phyloP scores from a whole-genome alignment of 1,140 invertebrate genomes.

The Drosophila arawakana region DNA sequence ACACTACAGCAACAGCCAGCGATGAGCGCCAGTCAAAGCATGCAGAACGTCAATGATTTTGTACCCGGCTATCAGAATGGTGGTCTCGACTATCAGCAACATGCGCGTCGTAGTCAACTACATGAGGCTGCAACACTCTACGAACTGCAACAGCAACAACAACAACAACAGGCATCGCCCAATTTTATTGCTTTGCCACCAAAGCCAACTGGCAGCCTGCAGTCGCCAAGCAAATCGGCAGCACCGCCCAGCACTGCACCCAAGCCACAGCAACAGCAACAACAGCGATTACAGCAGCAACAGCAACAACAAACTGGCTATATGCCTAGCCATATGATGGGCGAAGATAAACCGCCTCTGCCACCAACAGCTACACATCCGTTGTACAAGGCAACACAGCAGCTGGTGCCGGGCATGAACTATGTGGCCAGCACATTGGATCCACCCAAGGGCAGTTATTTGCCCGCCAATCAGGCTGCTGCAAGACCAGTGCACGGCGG shows the following conservation, averaged over 20 bases:
- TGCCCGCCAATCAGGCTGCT: slow-evolving; percentile 84
- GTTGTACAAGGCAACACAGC: slow-evolving; percentile 88
- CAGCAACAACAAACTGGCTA: slow-evolving; percentile 59
- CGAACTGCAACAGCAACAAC: slow-evolving; percentile 69
- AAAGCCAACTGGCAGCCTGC: slow-evolving; percentile 69
- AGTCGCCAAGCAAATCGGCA: slow-evolving; percentile 72
- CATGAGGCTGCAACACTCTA: slow-evolving; percentile 69
- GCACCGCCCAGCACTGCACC: slow-evolving; percentile 78
- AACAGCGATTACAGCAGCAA: slow-evolving; percentile 56
- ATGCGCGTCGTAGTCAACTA: slow-evolving; percentile 70
- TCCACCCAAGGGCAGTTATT: slow-evolving; percentile 90
- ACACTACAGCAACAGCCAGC: slow-evolving; percentile 37
- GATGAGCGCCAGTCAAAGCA: slow-evolving; percentile 82
- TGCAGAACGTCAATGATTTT: slow-evolving; percentile 84
- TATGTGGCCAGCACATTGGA: slow-evolving; percentile 88
- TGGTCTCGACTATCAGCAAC: slow-evolving; percentile 65
- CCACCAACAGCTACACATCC: slow-evolving; percentile 91
- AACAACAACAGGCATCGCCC: slow-evolving; percentile 62
- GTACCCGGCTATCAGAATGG: slow-evolving; percentile 67
- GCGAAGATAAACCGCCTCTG: slow-evolving; percentile 88
- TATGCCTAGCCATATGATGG: slow-evolving; percentile 31
- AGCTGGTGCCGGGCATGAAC: slow-evolving; percentile 75
- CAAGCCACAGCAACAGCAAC: slow-evolving; percentile 80
- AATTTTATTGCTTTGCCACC: slow-evolving; percentile 78
- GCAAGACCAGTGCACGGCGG: slow-evolving; percentile 55